Base-by-base conservation (phyloP, 2,113 vertebrate species). In the Pogona vitticeps region DNA sequence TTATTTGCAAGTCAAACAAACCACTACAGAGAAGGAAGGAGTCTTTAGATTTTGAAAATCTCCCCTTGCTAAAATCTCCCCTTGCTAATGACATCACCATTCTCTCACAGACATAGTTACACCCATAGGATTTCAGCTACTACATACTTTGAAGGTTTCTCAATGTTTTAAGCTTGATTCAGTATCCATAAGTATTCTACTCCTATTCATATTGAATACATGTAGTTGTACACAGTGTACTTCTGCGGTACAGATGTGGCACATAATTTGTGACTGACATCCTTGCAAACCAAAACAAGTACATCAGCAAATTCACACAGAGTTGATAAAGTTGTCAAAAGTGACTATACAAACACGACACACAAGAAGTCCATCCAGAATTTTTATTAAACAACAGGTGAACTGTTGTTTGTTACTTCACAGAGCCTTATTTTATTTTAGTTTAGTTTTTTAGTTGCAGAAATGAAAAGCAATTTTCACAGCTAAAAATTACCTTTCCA, bases 381-480 rank as follows among this genome's bases (percentile, higher is more conserved):
- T n/a, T 12, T 89, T 91, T 76, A 67, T 33, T 15, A 87, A 90
- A n/a, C n/a, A 91, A 88, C 0, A 23, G 81, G 82, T 0, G 1
- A 14, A 0, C 0, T 9, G 36, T 68, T 36, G 78, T 81, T 81
- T 36, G 0, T 68, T 65, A 6, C 2, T 63, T 20, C 5, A 80
- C 61, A 33, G 71, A 33, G 63, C 28, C 75, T 75, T 42, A 18
- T 85, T 81, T 80, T 0, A 33, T 76, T 72, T 6, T 2, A n/a
- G 85, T 31, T 76, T 0, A 33, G 68, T 72, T 6, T 4, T 33
- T 87, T 38, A 80, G 79, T 56, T 56, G 72, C 76, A 67, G 68
- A 87, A 87, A 82, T 87, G 85, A 82, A 82, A 87, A 87, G 79
- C 85, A 87, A 87, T 87, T 87, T 87, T 87, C 85, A 87, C 79